A percentile compares a stretch with the other conserved stretches of the same genome.
Conservation (phyloP, 2,888 invertebrate species). For the Phortica magna region DNA sequence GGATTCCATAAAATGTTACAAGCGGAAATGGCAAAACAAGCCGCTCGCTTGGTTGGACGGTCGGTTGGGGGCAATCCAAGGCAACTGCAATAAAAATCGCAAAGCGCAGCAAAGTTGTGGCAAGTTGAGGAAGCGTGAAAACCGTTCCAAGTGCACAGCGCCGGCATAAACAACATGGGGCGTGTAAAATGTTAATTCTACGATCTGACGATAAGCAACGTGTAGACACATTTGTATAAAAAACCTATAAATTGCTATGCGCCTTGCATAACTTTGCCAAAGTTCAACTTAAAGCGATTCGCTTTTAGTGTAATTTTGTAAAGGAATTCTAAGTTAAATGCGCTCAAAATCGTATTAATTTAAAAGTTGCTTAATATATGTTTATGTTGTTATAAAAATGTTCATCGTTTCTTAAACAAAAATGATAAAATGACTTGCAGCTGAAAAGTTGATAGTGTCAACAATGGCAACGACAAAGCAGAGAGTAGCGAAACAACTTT, state of each 20-base stretch:
- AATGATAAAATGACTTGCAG: background rate
- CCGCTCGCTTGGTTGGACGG: background rate
- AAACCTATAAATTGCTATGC: constrained; percentile 2
- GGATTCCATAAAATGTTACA: constrained; percentile 25
- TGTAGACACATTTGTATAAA: constrained; percentile 31
- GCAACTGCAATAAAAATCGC: constrained; percentile 16
- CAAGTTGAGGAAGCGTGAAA: background rate
- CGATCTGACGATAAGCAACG: constrained; percentile 27
- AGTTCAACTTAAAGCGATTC: too few species aligned
- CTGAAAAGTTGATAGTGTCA: background rate
- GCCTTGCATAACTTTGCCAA: background rate
- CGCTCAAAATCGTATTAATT: too few species aligned
- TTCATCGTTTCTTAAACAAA: background rate
- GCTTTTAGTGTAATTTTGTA: too few species aligned
- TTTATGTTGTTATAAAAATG: background rate
- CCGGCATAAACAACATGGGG: constrained; percentile 20
- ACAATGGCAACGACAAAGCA: background rate
- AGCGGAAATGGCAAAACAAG: constrained; percentile 31
- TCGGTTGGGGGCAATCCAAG: background rate
- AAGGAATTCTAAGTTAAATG: too few species aligned
- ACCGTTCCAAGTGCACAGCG: constrained; percentile 12
- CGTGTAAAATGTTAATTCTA: constrained; percentile 34
- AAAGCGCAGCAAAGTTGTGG: constrained; percentile 2
- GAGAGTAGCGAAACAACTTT: background rate
- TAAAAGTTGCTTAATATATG: background rate